Evolutionary conservation across 2,797 vertebrate species (phyloP), one percentile per base, ranked within the genome.

Genomic region (Loris lydekkerianus): DNA sequence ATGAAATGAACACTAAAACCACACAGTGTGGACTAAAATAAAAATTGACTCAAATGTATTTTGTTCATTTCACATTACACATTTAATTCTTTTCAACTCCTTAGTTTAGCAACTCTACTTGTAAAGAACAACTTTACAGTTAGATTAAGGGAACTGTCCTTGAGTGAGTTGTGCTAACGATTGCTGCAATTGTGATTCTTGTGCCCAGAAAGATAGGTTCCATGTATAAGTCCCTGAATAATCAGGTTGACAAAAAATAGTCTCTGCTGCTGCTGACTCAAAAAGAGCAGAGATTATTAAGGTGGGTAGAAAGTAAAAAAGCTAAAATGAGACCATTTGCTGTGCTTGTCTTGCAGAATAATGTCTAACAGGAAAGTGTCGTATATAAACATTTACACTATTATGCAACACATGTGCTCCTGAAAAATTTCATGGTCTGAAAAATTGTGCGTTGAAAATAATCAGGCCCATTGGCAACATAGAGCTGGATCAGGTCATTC

Each of bases 1-100:
- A 14, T 91, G 69, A 91, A 85, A 76, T 40, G 73, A 96, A 88
- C 7, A 76, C 21, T 43, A 76, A 84, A 75, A 58, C 6, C 18
- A 81, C 4, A 11, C 29, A n/a, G 20, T 13, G 1, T 31, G 34
- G 10, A 43, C 13, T 23, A 73, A 73, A 14, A 73, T 73, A 69
- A 89, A 61, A 61, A 27, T 27, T 61, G 70, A 40, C 34, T 37
- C 53, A 61, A 31, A 31, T 37, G 75, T 0, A 7, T 65, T 80
- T 81, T 67, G 29, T n/a, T 91, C 49, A 84, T 75, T 89, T 89
- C 40, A 58, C 17, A 27, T 81, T 43, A 46, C 67, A 17, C 17
- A 56, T 65, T 67, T 37, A 86, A 84, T 86, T 90, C 15, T 92
- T 94, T 31, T 49, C 60, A 56, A 61, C 43, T 46, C 27, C 11